A percentile compares a stretch with the other conserved stretches of the same genome.
Conservation (phyloP, 2,888 invertebrate genomes). For the Drosophila paranaensis region DNA sequence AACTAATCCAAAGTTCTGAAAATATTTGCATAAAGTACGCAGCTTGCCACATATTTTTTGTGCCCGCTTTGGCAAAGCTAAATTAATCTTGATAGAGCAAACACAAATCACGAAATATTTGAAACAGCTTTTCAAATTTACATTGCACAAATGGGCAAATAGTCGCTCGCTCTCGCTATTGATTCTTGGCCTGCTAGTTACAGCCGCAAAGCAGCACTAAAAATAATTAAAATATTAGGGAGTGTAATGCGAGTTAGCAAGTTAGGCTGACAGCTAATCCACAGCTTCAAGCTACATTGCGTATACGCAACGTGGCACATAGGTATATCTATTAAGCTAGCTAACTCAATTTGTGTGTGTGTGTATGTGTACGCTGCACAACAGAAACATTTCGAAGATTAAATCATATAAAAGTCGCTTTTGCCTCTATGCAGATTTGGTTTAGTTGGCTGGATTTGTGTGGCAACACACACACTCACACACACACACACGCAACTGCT, state of each 20-base stretch:
- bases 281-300: constrained; percentile 12
- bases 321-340: constrained; percentile 3
- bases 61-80: constrained; percentile 31
- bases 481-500: not conserved
- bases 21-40: constrained; percentile 72
- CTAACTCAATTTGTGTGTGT: constrained; percentile 12
- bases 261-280: not conserved
- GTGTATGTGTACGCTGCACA: not conserved
- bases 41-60: constrained; percentile 13
- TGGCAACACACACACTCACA: not conserved
- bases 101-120: constrained; percentile 25
- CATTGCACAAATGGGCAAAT: constrained; percentile 41
- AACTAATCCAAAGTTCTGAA: constrained; percentile 53
- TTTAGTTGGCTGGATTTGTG: constrained; percentile 5
- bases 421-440: not conserved
- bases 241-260: not conserved
- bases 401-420: constrained; percentile 3
- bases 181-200: constrained; percentile 5
- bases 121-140: constrained; percentile 32
- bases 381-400: not conserved
- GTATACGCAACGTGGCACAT: constrained; percentile 17
- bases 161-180: constrained; percentile 2
- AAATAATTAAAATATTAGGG: constrained; percentile 7
- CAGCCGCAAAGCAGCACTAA: constrained; percentile 13
- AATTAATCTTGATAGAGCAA: constrained; percentile 21